Conservation (phyloP, 2,797 vertebrate species). For the Tangara arthus region DNA sequence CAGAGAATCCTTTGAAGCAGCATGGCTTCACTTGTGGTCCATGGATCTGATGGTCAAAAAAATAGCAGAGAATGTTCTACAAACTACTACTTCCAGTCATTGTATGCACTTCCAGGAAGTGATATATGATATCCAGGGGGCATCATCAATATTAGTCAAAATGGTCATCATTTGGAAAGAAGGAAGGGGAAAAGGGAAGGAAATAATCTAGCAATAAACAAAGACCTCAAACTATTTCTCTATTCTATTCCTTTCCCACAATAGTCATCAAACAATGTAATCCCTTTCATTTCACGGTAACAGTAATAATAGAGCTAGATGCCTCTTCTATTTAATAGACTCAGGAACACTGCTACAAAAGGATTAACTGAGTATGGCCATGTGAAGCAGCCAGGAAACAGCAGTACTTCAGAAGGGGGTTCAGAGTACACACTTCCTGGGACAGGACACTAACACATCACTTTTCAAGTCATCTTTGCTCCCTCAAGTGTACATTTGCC, state of each 20-base stretch:
- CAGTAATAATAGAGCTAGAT: not conserved
- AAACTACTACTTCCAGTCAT: not conserved
- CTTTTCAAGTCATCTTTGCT: not conserved
- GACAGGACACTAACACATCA: not conserved
- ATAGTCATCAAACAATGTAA: not conserved
- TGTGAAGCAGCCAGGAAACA: not conserved
- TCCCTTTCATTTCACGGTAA: not conserved
- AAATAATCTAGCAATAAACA: not conserved
- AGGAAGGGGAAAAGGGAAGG: not conserved
- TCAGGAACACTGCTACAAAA: not conserved
- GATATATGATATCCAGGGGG: not conserved
- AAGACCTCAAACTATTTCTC: not conserved
- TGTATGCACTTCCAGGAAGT: not conserved
- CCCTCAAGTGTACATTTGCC: not conserved
- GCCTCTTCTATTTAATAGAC: not conserved
- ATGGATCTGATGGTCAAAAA: not conserved
- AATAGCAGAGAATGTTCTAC: not conserved
- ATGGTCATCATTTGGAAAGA: not conserved
- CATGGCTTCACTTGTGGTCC: not conserved
- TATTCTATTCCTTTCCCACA: not conserved
- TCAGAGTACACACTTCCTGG: not conserved
- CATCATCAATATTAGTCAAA: not conserved
- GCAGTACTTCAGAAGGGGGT: not conserved
- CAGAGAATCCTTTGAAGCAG: not conserved
- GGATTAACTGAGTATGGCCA: not conserved